Evolutionary conservation across 2,888 invertebrate species (phyloP), one percentile per base, ranked within the genome.

Genomic region (Hirtodrosophila cameraria): DNA sequence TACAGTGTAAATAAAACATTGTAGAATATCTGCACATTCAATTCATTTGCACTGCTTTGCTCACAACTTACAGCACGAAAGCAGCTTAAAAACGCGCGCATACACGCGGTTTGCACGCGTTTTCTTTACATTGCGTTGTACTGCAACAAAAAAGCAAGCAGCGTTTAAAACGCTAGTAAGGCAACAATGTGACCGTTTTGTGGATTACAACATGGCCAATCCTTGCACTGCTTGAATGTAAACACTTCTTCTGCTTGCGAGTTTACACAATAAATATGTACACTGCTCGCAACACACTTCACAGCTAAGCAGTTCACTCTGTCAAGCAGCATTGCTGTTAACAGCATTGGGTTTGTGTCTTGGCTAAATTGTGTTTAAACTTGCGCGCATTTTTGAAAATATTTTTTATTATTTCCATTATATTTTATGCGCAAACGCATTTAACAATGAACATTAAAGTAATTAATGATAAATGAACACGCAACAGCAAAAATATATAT

Each of bases 111-210:
- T n/a, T n/a, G n/a, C n/a, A n/a, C n/a, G n/a, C n/a, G n/a, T n/a
- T n/a, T n/a, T n/a, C n/a, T n/a, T n/a, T n/a, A n/a, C n/a, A n/a
- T n/a, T n/a, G n/a, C n/a, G n/a, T n/a, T n/a, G n/a, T n/a, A n/a
- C 8, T 5, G 3, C 9, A 8, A 13, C 9, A n/a, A 7, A 7
- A 1, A 2, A 2, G n/a, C 18, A 64, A 55, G 64, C 35, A 58
- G 49, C 50, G 18, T 3, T 3, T 0, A 0, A 30, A 31, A 65
- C 58, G 52, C 52, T 15, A 2, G 36, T 6, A 58, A 58, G 28
- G 9, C 65, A 50, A 2, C 13, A 18, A 0, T 38, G 12, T 7
- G 12, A 1, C 12, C 5, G 18, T 11, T 1, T 3, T 12, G 8
- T 15, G 6, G 0, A 53, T 0, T 0, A 12, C 41, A 23, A 23